Conservation (phyloP, 2,888 invertebrate genomes). For the Eilema caniola region DNA sequence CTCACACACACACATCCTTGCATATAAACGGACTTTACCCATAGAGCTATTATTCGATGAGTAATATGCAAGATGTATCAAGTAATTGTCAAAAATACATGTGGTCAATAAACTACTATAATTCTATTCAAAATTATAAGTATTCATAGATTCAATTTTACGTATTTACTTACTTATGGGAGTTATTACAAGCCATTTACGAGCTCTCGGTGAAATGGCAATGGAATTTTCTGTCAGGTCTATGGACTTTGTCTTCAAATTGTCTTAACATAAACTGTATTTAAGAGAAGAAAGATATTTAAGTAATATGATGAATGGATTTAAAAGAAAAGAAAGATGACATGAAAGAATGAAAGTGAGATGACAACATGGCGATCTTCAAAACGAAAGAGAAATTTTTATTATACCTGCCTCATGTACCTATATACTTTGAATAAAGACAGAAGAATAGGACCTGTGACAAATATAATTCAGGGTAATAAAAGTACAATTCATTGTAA, state of each 20-base stretch:
- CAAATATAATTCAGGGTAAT: background rate
- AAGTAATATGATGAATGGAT: background rate
- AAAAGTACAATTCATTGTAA: slow-evolving; percentile 41
- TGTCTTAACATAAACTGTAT: background rate
- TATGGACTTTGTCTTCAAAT: background rate
- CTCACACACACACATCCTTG: slow-evolving; percentile 21
- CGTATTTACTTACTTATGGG: background rate
- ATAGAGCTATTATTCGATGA: slow-evolving; percentile 53
- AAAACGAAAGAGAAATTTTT: background rate
- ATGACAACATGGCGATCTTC: background rate
- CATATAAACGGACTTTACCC: background rate
- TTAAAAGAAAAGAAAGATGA: background rate
- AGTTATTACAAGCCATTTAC: background rate
- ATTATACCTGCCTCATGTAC: background rate
- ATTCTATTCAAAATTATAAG: too few species aligned
- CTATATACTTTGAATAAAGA: background rate
- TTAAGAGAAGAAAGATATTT: background rate
- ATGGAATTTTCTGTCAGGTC: background rate
- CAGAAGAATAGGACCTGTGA: too few species aligned
- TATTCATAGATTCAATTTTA: too few species aligned
- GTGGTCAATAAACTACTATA: background rate
- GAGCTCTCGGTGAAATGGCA: background rate
- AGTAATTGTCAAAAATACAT: slow-evolving; percentile 59
- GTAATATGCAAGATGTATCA: slow-evolving; percentile 64
- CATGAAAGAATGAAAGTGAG: background rate